Percentiles rank a stretch among this genome's conserved stretches.
Conservation (phyloP, 2,113 vertebrate species). For the Hucho hucho region DNA sequence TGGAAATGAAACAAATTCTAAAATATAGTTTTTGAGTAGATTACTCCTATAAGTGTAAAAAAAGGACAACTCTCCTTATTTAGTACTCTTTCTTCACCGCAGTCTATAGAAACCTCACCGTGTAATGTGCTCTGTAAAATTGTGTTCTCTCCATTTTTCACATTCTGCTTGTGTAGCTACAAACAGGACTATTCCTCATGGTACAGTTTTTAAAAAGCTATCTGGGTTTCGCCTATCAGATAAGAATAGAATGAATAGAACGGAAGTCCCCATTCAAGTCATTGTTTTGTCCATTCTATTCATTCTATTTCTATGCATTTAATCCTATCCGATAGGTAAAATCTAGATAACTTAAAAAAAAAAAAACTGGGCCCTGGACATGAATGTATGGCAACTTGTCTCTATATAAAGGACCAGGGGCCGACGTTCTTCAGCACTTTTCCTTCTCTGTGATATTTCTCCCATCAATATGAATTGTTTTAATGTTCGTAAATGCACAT, state of each 20-base stretch:
- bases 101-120: constrained; percentile 28
- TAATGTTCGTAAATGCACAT: constrained; percentile 12
- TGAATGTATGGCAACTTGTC: constrained; percentile 39
- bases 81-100: constrained; percentile 33
- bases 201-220: too few relatives aligned
- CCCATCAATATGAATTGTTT: constrained; percentile 38
- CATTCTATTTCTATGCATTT: too few relatives aligned
- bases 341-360: too few relatives aligned
- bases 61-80: constrained; percentile 32
- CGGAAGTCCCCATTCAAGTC: too few relatives aligned
- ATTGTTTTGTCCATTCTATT: too few relatives aligned
- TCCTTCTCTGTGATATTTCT: constrained; percentile 16
- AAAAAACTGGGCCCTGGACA: constrained; percentile 25
- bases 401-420: constrained; percentile 13
- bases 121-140: constrained; percentile 18
- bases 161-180: constrained; percentile 22
- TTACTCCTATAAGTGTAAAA: constrained; percentile 14
- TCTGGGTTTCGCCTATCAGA: too few relatives aligned
- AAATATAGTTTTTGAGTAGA: too few relatives aligned
- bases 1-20: too few relatives aligned
- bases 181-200: constrained; percentile 14
- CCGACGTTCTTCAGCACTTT: constrained; percentile 24
- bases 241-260: too few relatives aligned
- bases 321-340: too few relatives aligned
- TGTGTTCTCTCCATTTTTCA: constrained; percentile 12